These are phyloP conservation scores for Epizoanthus scotinus DNA, from an alignment of 92 coral and sea anemone genomes.

Conservation along the genomic window DNA sequence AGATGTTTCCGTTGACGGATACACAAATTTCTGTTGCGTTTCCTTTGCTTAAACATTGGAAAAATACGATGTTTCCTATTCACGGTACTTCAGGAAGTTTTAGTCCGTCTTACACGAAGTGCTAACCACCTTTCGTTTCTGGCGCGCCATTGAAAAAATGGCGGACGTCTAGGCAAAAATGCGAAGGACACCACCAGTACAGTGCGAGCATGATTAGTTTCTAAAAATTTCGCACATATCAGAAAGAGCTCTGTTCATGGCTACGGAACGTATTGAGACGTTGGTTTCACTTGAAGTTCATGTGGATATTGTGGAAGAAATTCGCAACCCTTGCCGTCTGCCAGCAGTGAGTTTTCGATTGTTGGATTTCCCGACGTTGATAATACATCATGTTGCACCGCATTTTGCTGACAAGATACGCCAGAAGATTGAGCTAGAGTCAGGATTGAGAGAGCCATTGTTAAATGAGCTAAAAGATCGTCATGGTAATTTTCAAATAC, in stretches of 20 bases:
- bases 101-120: too few species aligned
- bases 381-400: constrained; percentile 76
- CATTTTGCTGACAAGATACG: constrained; percentile 64
- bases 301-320: constrained; percentile 73
- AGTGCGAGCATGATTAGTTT: too few species aligned
- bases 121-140: too few species aligned
- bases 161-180: background rate
- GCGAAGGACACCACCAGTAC: background rate
- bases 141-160: background rate
- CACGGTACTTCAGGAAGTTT: too few species aligned
- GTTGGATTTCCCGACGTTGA: constrained; percentile 87
- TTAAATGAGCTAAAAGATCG: constrained; percentile 74
- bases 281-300: constrained; percentile 92
- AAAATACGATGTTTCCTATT: too few species aligned
- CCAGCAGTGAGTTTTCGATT: constrained; percentile 93
- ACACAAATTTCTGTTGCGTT: too few species aligned
- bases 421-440: constrained; percentile 60
- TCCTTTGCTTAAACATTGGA: too few species aligned
- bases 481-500: constrained; percentile 66
- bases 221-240: background rate
- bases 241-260: background rate
- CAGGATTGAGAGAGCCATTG: constrained; percentile 32
- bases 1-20: too few species aligned
- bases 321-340: constrained; percentile 67
- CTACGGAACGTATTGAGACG: constrained; percentile 48